A percentile compares a stretch with the other conserved stretches of the same genome.
Evolutionary conservation across 2,888 invertebrate species (phyloP).

Genomic region (Drosophila aldrichi): DNA sequence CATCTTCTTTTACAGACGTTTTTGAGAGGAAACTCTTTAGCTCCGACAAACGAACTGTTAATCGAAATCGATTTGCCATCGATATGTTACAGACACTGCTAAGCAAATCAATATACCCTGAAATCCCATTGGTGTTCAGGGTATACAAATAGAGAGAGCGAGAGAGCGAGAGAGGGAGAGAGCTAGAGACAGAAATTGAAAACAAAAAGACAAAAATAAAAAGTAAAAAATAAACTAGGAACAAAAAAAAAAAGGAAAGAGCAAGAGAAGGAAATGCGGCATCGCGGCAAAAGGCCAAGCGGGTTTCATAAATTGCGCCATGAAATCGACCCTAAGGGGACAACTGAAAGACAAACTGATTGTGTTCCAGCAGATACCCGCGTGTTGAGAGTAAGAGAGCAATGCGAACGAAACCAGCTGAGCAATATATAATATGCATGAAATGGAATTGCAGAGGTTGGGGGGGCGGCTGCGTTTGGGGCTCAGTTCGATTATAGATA

Average conservation of each 20-base stretch:
- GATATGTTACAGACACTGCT: neutral
- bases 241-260: neutral
- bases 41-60: neutral
- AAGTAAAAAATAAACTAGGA: neutral
- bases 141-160: neutral
- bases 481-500: neutral
- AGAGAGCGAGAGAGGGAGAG: neutral
- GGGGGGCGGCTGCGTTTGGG: neutral
- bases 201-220: constrained; percentile 11
- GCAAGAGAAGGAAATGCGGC: constrained; percentile 29
- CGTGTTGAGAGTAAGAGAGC: constrained; percentile 25
- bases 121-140: no score
- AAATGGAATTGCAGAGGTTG: neutral
- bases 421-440: constrained; percentile 7
- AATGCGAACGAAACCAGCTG: neutral
- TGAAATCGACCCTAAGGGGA: constrained; percentile 55
- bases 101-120: neutral
- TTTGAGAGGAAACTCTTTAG: neutral
- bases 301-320: constrained; percentile 67
- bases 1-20: no score
- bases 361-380: constrained; percentile 32
- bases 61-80: neutral
- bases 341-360: constrained; percentile 46
- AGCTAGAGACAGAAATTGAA: neutral
- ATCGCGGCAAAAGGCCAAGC: constrained; percentile 69